phyloP scores from a whole-genome alignment of 2,888 invertebrate species.

The Prosapia bicincta region DNA sequence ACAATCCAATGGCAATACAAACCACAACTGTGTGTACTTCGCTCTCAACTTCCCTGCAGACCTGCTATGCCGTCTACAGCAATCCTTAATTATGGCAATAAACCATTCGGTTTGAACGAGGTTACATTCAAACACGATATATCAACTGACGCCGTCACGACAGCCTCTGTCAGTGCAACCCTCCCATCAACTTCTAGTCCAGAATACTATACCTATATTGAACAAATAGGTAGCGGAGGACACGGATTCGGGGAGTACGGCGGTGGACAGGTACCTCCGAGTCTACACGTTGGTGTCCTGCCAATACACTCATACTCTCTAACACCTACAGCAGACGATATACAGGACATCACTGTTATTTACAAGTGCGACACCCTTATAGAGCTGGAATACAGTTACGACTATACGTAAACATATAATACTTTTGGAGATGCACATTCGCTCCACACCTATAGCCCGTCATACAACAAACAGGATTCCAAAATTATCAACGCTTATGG shows the following conservation, averaged over 20 bases:
- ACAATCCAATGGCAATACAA: neutral
- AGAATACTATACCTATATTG: neutral
- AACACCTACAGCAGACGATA: neutral
- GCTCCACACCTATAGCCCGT: too few species aligned
- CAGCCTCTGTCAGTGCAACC: neutral
- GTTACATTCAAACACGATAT: neutral
- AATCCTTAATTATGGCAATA: neutral
- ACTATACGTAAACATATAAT: neutral
- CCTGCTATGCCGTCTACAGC: neutral
- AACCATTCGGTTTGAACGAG: neutral
- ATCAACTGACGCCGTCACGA: neutral
- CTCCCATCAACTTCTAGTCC: neutral
- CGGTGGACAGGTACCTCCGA: neutral
- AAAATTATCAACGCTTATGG: too few species aligned
- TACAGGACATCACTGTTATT: neutral
- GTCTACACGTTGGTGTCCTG: conserved; percentile 1
- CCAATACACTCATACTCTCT: neutral
- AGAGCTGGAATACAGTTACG: neutral
- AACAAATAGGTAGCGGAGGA: neutral
- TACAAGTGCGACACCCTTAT: neutral
- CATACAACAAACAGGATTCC: too few species aligned
- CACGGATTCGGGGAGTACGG: neutral
- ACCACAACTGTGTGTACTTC: neutral
- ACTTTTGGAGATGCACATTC: neutral
- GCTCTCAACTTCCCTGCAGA: neutral